Conservation (phyloP, 30 jellyfish, hydroid and myxozoan genomes). For the Cassiopea andromeda region DNA sequence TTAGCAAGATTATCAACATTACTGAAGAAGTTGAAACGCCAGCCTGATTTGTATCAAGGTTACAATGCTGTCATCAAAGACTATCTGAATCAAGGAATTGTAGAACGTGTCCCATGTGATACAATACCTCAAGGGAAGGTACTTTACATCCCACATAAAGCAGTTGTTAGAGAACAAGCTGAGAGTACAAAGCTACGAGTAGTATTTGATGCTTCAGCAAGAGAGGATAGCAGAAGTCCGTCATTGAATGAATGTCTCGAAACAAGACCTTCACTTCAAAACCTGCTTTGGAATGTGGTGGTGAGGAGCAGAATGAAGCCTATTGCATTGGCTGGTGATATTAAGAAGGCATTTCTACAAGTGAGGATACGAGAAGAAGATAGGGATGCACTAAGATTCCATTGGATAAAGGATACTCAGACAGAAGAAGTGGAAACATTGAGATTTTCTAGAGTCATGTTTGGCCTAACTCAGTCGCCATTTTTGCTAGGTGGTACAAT, state of each 20-base stretch:
- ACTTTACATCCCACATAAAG: constrained; percentile 61
- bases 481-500: constrained; percentile 63
- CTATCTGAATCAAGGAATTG: constrained; percentile 56
- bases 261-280: constrained; percentile 61
- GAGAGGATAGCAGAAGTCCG: constrained; percentile 17
- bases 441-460: background rate
- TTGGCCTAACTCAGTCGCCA: constrained; percentile 64
- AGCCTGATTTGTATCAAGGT: constrained; percentile 57
- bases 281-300: constrained; percentile 37
- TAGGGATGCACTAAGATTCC: constrained; percentile 55
- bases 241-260: constrained; percentile 39
- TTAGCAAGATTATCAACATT: constrained; percentile 47
- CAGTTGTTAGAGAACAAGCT: constrained; percentile 49
- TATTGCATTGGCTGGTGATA: constrained; percentile 25
- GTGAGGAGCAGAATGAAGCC: constrained; percentile 40
- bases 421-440: background rate
- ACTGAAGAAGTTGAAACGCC: constrained; percentile 41
- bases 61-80: constrained; percentile 52
- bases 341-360: constrained; percentile 45
- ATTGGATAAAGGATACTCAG: constrained; percentile 52
- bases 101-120: constrained; percentile 20
- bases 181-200: constrained; percentile 42
- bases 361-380: constrained; percentile 21
- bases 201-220: constrained; percentile 66
- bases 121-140: constrained; percentile 21